Percentiles rank a stretch among this genome's conserved stretches.
Conservation (phyloP, 2,797 vertebrate genomes). For the Ispidina lecontei region DNA sequence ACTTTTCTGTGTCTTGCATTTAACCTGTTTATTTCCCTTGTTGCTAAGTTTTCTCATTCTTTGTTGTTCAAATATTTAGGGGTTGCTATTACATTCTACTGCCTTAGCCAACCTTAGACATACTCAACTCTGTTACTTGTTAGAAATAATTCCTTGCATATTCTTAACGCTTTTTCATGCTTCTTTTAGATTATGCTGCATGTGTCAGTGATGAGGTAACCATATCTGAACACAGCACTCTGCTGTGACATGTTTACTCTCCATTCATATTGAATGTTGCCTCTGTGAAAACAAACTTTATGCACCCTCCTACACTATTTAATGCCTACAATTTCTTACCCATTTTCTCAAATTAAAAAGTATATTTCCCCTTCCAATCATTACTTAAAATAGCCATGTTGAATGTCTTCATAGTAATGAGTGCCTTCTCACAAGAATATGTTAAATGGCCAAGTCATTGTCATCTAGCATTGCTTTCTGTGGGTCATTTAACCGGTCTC, state of each 20-base stretch:
- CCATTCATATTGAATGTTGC: neutral
- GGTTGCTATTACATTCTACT: slow-evolving; percentile 4
- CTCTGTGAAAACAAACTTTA: neutral
- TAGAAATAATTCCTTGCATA: neutral
- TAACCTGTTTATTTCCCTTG: neutral
- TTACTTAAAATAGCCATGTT: neutral
- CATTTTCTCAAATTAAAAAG: neutral
- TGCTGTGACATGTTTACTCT: neutral
- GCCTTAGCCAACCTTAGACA: neutral
- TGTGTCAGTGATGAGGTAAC: neutral
- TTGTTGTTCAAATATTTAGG: slow-evolving; percentile 37
- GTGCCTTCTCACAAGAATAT: neutral
- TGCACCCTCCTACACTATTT: neutral
- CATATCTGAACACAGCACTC: neutral
- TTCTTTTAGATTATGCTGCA: neutral
- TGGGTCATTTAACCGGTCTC: neutral
- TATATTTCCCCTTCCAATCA: neutral
- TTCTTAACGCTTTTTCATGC: neutral
- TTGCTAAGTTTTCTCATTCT: slow-evolving; percentile 16
- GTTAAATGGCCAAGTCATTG: neutral
- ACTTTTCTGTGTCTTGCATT: neutral
- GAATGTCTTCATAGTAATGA: neutral
- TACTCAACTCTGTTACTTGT: neutral
- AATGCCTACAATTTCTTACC: neutral
- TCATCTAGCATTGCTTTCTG: neutral